Evolutionary conservation across 2,888 invertebrate genomes (phyloP).

Genomic region (Gastracanthus pulcherrimus): DNA sequence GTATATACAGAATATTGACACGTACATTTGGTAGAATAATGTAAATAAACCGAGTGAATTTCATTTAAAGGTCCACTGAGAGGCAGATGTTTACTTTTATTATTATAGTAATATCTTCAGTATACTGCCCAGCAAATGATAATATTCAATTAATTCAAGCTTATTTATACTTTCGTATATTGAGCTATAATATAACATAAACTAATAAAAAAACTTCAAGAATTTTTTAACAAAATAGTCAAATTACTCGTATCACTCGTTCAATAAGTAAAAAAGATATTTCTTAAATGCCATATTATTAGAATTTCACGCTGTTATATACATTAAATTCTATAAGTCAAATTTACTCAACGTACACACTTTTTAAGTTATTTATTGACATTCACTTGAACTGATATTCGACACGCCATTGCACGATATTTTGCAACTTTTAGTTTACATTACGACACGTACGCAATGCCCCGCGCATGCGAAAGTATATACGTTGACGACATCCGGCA

Average conservation of each 20-base stretch:
- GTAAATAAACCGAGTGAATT: background rate
- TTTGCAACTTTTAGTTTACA: slow-evolving; percentile 1
- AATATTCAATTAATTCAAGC: too few relatives aligned
- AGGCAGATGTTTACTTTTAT: background rate
- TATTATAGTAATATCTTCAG: background rate
- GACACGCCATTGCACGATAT: background rate
- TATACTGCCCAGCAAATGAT: too few relatives aligned
- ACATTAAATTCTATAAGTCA: too few relatives aligned
- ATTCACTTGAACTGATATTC: background rate
- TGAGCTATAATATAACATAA: too few relatives aligned
- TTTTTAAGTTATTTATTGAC: background rate
- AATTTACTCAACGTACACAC: background rate
- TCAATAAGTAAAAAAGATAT: too few relatives aligned
- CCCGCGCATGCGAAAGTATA: background rate
- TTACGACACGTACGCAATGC: background rate
- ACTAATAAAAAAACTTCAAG: too few relatives aligned
- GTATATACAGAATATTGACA: background rate
- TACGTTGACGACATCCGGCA: slow-evolving; percentile 25
- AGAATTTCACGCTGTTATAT: too few relatives aligned
- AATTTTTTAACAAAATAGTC: too few relatives aligned
- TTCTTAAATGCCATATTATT: too few relatives aligned
- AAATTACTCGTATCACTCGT: too few relatives aligned
- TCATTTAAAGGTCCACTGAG: background rate
- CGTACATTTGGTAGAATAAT: background rate
- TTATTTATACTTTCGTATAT: too few relatives aligned